Evolutionary conservation across 2,888 invertebrate species (phyloP).

Genomic region (Tribolium freemani): DNA sequence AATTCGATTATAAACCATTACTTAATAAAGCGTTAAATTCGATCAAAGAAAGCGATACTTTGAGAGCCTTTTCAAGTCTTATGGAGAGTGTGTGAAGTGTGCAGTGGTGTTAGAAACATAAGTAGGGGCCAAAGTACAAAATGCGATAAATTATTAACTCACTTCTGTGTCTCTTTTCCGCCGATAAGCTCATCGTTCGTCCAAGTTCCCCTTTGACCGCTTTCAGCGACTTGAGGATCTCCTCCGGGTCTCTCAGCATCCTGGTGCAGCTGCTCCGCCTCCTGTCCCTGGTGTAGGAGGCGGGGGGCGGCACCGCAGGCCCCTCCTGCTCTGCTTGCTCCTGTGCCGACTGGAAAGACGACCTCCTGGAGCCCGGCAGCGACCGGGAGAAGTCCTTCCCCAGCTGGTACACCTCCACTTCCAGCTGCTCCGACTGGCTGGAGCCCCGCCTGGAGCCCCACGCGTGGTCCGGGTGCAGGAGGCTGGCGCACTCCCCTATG

Average conservation of each 20-base stretch:
- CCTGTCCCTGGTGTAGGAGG: slow-evolving; percentile 76
- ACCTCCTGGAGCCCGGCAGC: slow-evolving; percentile 86
- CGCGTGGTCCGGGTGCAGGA: slow-evolving; percentile 89
- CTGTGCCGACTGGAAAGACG: slow-evolving; percentile 82
- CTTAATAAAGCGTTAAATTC: not conserved
- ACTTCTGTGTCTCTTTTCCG: slow-evolving; percentile 74
- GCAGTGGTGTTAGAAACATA: slow-evolving; percentile 27
- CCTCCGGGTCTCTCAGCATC: slow-evolving; percentile 82
- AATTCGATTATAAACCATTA: not conserved
- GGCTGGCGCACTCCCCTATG: slow-evolving; percentile 81
- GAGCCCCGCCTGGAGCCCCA: slow-evolving; percentile 87
- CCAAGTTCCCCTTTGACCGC: slow-evolving; percentile 87
- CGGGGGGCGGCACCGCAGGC: slow-evolving; percentile 70
- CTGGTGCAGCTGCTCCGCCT: slow-evolving; percentile 86
- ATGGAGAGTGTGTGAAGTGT: slow-evolving; percentile 36
- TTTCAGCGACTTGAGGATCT: slow-evolving; percentile 85
- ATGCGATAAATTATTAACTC: slow-evolving; percentile 50
- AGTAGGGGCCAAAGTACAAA: slow-evolving; percentile 32
- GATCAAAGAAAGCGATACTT: not conserved
- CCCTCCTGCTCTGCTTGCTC: slow-evolving; percentile 66
- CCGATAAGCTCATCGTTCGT: slow-evolving; percentile 85
- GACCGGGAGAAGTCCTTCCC: slow-evolving; percentile 90
- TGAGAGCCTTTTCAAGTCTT: slow-evolving; percentile 6
- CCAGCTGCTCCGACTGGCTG: slow-evolving; percentile 90
- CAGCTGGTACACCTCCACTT: slow-evolving; percentile 83